These are phyloP conservation scores for Microctenopoma lineatum DNA, from an alignment of 2,797 vertebrate species.

Conservation along the genomic window DNA sequence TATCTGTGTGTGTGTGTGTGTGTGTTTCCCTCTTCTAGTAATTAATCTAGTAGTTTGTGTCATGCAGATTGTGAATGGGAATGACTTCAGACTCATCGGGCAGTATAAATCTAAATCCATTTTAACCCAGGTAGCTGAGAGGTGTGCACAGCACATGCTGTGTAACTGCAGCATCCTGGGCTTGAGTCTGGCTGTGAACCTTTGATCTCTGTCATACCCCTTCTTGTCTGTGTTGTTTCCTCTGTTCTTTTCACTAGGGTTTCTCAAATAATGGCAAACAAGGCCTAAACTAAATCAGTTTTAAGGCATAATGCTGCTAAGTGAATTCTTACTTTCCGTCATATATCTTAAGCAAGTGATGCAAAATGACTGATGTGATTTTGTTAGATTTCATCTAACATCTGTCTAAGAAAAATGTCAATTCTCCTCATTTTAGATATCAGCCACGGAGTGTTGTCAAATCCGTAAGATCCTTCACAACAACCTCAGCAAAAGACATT, in stretches of 20 bases:
- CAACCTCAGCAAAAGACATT: slow-evolving; percentile 79
- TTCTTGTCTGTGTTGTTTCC: too few species aligned
- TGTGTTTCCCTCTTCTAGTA: too few species aligned
- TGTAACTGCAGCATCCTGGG: too few species aligned
- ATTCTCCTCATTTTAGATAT: slow-evolving; percentile 79
- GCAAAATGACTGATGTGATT: neutral
- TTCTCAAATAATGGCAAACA: too few species aligned
- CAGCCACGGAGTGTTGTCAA: slow-evolving; percentile 80
- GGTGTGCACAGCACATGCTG: too few species aligned
- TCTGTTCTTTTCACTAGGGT: too few species aligned
- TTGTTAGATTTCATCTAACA: neutral
- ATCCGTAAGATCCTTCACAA: slow-evolving; percentile 73
- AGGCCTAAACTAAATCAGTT: neutral
- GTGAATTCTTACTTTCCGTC: neutral
- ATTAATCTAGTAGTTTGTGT: neutral
- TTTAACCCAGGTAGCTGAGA: too few species aligned
- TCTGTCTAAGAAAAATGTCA: neutral
- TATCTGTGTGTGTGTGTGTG: too few species aligned
- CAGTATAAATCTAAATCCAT: slow-evolving; percentile 1
- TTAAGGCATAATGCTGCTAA: neutral
- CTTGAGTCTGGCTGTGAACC: too few species aligned
- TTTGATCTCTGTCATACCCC: too few species aligned
- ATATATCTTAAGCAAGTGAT: neutral
- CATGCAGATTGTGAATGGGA: slow-evolving; percentile 12
- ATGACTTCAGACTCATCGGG: slow-evolving; percentile 1